Evolutionary conservation across 2,888 invertebrate species (phyloP), one percentile per base, ranked within the genome.

Genomic region (Andrena hattorfiana): DNA sequence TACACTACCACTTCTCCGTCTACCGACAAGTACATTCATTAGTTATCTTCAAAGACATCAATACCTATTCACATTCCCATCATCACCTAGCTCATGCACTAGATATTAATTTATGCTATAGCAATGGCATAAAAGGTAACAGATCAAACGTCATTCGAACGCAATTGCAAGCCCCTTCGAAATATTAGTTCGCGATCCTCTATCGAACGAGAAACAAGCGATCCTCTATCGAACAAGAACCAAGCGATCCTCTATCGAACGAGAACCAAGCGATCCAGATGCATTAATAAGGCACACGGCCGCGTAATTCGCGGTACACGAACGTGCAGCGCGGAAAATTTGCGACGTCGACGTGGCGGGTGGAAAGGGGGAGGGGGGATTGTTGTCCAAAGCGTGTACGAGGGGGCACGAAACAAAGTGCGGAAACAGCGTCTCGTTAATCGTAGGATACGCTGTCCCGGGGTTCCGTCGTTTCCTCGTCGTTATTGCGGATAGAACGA

Each of bases 341-440:
- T 56, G 72, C 72, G 59, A 62, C 26, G n/a, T 49, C 26, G 32
- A 13, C n/a, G 62, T 13, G 20, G 16, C 28, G n/a, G 3, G 26
- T 7, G 62, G 20, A 26, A 16, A 30, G 10, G 42, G n/a, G 1
- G 30, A 4, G 26, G 48, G 48, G 71, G 30, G 20, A 23, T 35
- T 70, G 69, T 35, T 70, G 69, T 70, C 28, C 30, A 28, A 71
- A 70, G 59, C 59, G 35, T 13, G 59, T 35, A 13, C 30, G 42
- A 42, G 42, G 23, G 16, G 26, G 13, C n/a, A 30, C 64, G 73
- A 62, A 76, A 76, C 70, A 60, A 70, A 75, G 35, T 70, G 79
- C 70, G 75, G 70, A 80, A 76, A 70, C 75, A 75, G 56, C 64
- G 84, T 84, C 83, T 69, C 81, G 84, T 85, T 84, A 85, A 85